Conservation (phyloP, 2,113 vertebrate genomes). For the Nothobranchius furzeri region DNA sequence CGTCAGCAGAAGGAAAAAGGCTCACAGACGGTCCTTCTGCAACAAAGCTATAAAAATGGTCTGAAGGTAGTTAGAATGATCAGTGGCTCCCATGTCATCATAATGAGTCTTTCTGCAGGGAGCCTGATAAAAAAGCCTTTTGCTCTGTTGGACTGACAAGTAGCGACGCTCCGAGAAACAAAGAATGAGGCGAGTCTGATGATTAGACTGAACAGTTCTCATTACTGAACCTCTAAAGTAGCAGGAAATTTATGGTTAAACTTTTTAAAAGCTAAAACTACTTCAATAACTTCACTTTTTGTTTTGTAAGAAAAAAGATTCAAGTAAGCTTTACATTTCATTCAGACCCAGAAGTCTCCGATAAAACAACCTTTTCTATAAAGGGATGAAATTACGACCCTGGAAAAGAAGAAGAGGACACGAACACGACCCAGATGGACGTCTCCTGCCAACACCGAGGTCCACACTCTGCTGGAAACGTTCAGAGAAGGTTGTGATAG, state of each 20-base stretch:
- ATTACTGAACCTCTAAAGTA: neutral
- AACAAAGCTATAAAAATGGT: constrained; percentile 24
- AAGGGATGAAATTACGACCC: no score
- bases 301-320: no score
- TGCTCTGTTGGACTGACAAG: constrained; percentile 10
- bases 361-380: neutral
- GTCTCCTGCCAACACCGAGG: neutral
- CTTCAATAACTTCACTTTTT: neutral
- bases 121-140: constrained; percentile 23
- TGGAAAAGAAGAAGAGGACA: neutral
- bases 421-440: neutral
- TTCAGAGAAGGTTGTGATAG: no score
- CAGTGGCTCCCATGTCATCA: constrained; percentile 6
- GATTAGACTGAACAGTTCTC: neutral
- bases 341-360: neutral
- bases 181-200: neutral
- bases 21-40: constrained; percentile 11
- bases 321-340: neutral
- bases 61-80: constrained; percentile 8
- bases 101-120: constrained; percentile 22
- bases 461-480: neutral
- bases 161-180: neutral
- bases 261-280: neutral
- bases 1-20: constrained; percentile 12
- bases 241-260: neutral